Evolutionary conservation across 2,888 invertebrate species (phyloP), one percentile per base, ranked within the genome.

Genomic region (Thereva nobilitata): DNA sequence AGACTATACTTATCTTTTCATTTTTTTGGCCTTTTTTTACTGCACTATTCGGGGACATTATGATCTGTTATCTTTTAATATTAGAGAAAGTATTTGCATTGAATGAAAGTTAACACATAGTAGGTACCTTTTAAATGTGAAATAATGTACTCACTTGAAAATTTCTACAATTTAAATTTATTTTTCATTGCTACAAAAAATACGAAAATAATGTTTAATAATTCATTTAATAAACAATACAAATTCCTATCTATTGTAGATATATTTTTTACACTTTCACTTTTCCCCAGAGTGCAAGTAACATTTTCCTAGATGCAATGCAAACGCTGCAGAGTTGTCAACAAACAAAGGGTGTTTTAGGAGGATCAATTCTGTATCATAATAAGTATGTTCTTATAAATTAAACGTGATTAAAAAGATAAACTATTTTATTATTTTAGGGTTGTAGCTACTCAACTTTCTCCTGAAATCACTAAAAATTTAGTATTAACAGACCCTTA

Each of bases 311-410:
- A 79, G 92, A 93, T 82, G 90, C 94, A 1, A 89, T 92, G 81
- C 91, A 94, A 78, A 87, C 94, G 67, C 81, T 96, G 69, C 92
- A 95, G 75, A 87, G 89, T 72, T 93, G 93, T 76, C 90, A 93
- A 77, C 87, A 88, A 76, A 88, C 87, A 64, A 86, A 85, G 72
- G 90, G 91, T 41, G 90, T 95, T 42, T 82, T 94, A 50, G 95
- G 93, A 5, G 96, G 96, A 63, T 86, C 89, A 61, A 84, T 96
- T 66, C 85, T 95, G 68, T 94, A 92, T 76, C 93, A 94, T 78
- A 95, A 93, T 79, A 93, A 92, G 94, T 94, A 81, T 82, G 84
- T 6, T 56, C 8, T 12, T 8, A 7, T 23, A 40, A 10, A 7
- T 10, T 53, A 56, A 54, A 40, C 4, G 9, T 50, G 49, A 38